Conservation (phyloP, 2,113 vertebrate species). For the Crotophaga sulcirostris region DNA sequence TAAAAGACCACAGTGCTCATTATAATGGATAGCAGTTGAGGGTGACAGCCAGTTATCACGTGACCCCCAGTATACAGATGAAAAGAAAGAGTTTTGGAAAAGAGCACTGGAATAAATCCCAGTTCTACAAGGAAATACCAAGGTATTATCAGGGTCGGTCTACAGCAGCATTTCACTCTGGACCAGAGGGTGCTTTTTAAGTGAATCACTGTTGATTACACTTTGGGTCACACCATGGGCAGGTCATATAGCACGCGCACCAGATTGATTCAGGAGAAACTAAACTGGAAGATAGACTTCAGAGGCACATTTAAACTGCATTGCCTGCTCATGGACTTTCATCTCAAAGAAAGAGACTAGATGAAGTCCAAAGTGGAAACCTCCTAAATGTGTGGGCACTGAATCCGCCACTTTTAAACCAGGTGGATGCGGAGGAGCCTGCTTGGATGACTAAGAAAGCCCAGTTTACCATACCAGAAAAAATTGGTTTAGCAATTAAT, state of each 20-base stretch:
- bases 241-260: neutral
- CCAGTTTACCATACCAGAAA: neutral
- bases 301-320: neutral
- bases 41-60: fast-evolving
- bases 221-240: neutral
- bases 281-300: neutral
- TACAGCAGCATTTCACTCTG: neutral
- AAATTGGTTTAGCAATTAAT: neutral
- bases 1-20: neutral
- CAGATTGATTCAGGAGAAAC: neutral
- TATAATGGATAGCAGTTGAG: neutral
- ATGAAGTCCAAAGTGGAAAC: neutral
- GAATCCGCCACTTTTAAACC: neutral
- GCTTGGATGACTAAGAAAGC: neutral
- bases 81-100: neutral
- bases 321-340: fast-evolving
- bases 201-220: fast-evolving
- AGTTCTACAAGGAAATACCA: neutral
- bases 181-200: neutral
- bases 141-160: neutral
- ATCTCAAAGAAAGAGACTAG: neutral
- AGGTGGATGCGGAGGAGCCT: neutral
- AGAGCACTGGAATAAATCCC: neutral
- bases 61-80: neutral
- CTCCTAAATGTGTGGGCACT: neutral